Evolutionary conservation across 2,888 invertebrate genomes (phyloP).

Genomic region (Mechanitis mazaeus): DNA sequence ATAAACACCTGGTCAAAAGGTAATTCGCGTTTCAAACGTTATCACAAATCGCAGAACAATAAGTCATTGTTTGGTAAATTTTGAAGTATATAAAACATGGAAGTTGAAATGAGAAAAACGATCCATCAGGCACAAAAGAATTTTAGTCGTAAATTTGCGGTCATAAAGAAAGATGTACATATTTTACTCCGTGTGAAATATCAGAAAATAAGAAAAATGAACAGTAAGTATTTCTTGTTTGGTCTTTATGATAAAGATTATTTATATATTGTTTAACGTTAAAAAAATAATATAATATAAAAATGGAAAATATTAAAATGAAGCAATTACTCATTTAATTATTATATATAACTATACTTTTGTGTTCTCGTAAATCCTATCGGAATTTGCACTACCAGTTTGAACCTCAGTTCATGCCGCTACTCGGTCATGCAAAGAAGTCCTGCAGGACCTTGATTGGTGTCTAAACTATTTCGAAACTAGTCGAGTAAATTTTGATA

Average conservation of each 20-base stretch:
- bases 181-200: not conserved
- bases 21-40: conserved; percentile 35
- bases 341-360: no score
- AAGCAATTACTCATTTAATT: no score
- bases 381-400: no score
- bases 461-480: no score
- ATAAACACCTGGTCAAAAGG: conserved; percentile 14
- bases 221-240: conserved; percentile 24
- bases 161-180: conserved; percentile 4
- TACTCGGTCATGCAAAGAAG: no score
- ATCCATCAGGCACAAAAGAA: conserved; percentile 24
- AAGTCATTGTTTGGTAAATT: conserved; percentile 54
- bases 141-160: conserved; percentile 27
- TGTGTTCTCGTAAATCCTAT: no score
- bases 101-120: conserved; percentile 28
- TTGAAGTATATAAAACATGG: conserved; percentile 61
- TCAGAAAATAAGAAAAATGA: conserved; percentile 19
- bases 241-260: conserved; percentile 4
- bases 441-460: no score
- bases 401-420: no score
- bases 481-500: no score
- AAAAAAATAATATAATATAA: no score
- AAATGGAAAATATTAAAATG: no score
- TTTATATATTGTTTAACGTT: no score
- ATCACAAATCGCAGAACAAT: conserved; percentile 54